phyloP scores from a whole-genome alignment of 2,113 vertebrate genomes.

The Rhinolophus ferrumequinum region DNA sequence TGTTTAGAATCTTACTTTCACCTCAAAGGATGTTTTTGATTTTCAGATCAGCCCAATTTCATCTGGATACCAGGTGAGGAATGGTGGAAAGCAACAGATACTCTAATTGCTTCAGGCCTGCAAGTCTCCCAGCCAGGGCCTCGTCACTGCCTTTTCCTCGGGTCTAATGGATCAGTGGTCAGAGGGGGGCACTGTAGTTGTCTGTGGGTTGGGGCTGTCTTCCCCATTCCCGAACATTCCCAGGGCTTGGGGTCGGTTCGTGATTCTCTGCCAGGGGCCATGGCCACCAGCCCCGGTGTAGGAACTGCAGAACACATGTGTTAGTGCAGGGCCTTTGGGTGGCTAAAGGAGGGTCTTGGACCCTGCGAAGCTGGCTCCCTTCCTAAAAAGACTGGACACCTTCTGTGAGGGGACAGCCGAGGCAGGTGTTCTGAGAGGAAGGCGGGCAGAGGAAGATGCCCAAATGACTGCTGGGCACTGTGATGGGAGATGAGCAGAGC shows the following conservation, averaged over 20 bases:
- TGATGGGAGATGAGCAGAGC: neutral
- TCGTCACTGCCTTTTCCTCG: rapidly evolving
- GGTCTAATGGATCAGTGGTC: neutral
- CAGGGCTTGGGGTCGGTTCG: neutral
- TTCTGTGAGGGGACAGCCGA: neutral
- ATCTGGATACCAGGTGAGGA: neutral
- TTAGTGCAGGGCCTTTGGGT: neutral
- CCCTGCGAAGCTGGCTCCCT: neutral
- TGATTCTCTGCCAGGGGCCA: neutral
- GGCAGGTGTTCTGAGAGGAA: neutral
- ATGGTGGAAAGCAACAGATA: neutral
- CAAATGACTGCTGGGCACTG: neutral
- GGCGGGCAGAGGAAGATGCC: neutral
- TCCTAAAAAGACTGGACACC: neutral
- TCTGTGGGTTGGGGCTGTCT: neutral
- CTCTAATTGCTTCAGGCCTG: neutral
- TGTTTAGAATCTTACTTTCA: neutral
- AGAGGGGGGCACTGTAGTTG: neutral
- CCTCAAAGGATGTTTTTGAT: neutral
- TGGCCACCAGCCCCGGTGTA: too few relatives aligned
- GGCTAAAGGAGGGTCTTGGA: neutral
- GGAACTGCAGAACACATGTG: neutral
- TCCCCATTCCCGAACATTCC: too few relatives aligned
- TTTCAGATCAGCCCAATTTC: neutral
- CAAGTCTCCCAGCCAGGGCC: neutral